Base-by-base conservation (phyloP, 2,113 vertebrate genomes). In the Calyptomena viridis region DNA sequence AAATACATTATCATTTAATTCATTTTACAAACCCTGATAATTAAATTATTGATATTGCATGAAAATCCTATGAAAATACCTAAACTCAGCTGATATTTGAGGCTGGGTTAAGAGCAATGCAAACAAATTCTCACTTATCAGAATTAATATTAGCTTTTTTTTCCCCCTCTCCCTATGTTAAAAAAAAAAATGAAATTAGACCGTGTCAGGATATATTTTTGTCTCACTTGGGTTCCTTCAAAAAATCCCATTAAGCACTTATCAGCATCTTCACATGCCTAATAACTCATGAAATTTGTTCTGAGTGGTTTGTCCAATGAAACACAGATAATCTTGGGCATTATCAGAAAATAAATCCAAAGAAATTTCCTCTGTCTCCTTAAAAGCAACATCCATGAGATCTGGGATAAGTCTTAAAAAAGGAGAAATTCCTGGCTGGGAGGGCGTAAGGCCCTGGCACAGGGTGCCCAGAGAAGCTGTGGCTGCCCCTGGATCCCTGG, bases 231-330 rank as follows among this genome's bases (percentile, higher is more conserved):
- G 15, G 16, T 84, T 91, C 44, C 18, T 78, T 87, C 15, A 85
- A 52, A 81, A 60, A 90, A 89, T 63, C 49, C 64, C 40, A 63
- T 68, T 77, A 89, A 49, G 80, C 39, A 53, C 35, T 73, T 50
- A 68, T 35, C 64, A 85, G 66, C 66, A n/a, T 82, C 71, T 89
- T 59, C 84, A 88, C 53, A 30, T 85, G 49, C 47, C 39, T 82
- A 73, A 78, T 82, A 93, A 73, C 64, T 88, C 80, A 53, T 69
- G 44, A 78, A 85, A 89, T 91, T 78, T 85, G n/a, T 73, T 68
- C 42, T 31, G n/a, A 88, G 64, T 53, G 49, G 27, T 63, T 93
- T 78, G 22, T 59, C 64, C 60, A 77, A 17, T 0, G 6, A 73
- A 73, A 74, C 24, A 62, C 44, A 35, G 46, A 56, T 84, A 33